These are phyloP conservation scores for Zeugodacus cucurbitae DNA, from an alignment of 1,140 invertebrate genomes.

Conservation along the genomic window DNA sequence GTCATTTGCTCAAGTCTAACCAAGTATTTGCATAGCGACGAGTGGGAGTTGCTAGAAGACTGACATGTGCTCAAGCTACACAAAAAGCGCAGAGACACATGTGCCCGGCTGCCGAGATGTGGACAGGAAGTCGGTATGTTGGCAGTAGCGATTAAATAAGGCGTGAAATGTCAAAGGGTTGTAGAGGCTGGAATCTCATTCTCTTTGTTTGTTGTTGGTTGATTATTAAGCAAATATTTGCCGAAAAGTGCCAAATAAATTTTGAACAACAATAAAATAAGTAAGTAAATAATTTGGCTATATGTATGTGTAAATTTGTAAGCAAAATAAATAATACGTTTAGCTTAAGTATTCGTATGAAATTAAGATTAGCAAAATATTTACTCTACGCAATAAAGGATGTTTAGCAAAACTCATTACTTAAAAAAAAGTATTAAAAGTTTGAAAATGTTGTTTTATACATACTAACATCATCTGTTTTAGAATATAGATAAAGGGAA, in stretches of 20 bases:
- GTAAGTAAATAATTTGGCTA: background rate
- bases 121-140: background rate
- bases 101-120: background rate
- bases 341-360: no score
- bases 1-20: background rate
- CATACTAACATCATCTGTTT: no score
- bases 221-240: conserved; percentile 1
- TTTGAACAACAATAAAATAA: background rate
- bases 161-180: conserved; percentile 37
- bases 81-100: background rate
- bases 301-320: background rate
- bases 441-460: no score
- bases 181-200: background rate
- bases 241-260: conserved; percentile 3
- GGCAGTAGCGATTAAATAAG: conserved; percentile 29
- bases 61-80: conserved; percentile 5
- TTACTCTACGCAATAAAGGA: no score
- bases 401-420: no score
- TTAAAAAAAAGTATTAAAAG: no score
- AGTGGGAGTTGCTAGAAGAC: background rate
- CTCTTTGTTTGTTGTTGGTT: conserved; percentile 7
- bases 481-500: no score
- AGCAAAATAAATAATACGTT: background rate
- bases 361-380: no score
- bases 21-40: background rate